Evolutionary conservation across 2,888 invertebrate genomes (phyloP).

Genomic region (Stictocephala bisonia): DNA sequence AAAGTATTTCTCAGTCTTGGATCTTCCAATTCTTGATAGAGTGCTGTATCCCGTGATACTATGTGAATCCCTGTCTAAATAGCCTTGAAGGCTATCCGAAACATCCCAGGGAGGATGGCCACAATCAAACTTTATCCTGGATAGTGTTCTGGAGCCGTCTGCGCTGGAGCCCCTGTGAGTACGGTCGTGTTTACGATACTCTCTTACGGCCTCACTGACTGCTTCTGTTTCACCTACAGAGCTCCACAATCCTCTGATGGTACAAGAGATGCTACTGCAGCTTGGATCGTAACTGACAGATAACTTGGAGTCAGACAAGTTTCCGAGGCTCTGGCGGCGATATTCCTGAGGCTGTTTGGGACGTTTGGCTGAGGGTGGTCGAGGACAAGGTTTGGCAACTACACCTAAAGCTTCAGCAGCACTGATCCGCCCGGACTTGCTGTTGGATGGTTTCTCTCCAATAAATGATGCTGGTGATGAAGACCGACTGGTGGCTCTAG

Average conservation of each 20-base stretch:
- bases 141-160: slow-evolving; percentile 57
- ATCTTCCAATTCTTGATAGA: slow-evolving; percentile 54
- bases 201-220: slow-evolving; percentile 48
- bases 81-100: slow-evolving; percentile 48
- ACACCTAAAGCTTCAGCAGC: slow-evolving; percentile 60
- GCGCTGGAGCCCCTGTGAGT: slow-evolving; percentile 57
- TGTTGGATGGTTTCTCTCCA: slow-evolving; percentile 45
- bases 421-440: slow-evolving; percentile 53
- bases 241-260: slow-evolving; percentile 57
- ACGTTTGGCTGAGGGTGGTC: slow-evolving; percentile 54
- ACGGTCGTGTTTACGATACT: slow-evolving; percentile 55
- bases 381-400: slow-evolving; percentile 58
- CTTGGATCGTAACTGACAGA: slow-evolving; percentile 54
- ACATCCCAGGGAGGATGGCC: slow-evolving; percentile 52
- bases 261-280: slow-evolving; percentile 51
- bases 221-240: slow-evolving; percentile 56
- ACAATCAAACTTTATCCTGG: slow-evolving; percentile 54
- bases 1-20: slow-evolving; percentile 55
- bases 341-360: slow-evolving; percentile 54
- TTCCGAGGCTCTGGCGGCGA: slow-evolving; percentile 58
- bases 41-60: slow-evolving; percentile 49
- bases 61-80: slow-evolving; percentile 31
- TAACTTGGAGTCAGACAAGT: slow-evolving; percentile 57
- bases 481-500: slow-evolving; percentile 54
- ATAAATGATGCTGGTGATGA: slow-evolving; percentile 55